Conservation (phyloP, 2,797 vertebrate genomes). For the Amblyopsis hoosieri region DNA sequence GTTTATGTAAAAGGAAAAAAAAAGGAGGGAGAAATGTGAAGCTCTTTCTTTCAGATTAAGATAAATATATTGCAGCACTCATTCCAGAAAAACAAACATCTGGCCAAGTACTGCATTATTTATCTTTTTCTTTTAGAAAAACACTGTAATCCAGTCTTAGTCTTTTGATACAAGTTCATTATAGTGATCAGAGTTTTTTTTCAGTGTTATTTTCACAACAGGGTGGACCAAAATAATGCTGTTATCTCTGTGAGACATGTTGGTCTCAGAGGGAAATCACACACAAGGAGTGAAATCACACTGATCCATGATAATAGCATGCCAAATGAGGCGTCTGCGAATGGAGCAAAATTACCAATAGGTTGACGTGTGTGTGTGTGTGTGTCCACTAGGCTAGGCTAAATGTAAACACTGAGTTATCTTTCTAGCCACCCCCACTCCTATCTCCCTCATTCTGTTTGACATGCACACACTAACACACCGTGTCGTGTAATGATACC, state of each 20-base stretch:
- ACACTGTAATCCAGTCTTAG: too few relatives aligned
- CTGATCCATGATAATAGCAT: constrained; percentile 74
- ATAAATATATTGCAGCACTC: too few relatives aligned
- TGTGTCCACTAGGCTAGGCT: constrained; percentile 56
- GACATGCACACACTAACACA: constrained; percentile 27
- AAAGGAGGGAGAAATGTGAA: neutral
- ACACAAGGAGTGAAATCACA: constrained; percentile 67
- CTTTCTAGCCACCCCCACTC: constrained; percentile 16
- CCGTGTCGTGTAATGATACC: constrained; percentile 55
- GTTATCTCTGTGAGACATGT: constrained; percentile 66
- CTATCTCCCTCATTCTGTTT: constrained; percentile 19
- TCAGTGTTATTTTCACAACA: constrained; percentile 68
- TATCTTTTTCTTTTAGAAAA: too few relatives aligned
- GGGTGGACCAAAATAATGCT: constrained; percentile 70
- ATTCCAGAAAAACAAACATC: constrained; percentile 7
- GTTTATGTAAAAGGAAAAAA: neutral
- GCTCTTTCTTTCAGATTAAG: neutral
- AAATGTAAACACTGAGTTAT: constrained; percentile 69
- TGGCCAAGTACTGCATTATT: too few relatives aligned
- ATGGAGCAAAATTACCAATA: constrained; percentile 70
- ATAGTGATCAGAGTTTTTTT: constrained; percentile 57
- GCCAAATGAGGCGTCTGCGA: constrained; percentile 69
- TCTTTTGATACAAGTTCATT: too few relatives aligned
- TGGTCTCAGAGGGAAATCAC: constrained; percentile 64
- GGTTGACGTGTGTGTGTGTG: constrained; percentile 63